A percentile compares a stretch with the other conserved stretches of the same genome.
Conservation (phyloP, 1,140 invertebrate genomes). For the Megalonaias nervosa region DNA sequence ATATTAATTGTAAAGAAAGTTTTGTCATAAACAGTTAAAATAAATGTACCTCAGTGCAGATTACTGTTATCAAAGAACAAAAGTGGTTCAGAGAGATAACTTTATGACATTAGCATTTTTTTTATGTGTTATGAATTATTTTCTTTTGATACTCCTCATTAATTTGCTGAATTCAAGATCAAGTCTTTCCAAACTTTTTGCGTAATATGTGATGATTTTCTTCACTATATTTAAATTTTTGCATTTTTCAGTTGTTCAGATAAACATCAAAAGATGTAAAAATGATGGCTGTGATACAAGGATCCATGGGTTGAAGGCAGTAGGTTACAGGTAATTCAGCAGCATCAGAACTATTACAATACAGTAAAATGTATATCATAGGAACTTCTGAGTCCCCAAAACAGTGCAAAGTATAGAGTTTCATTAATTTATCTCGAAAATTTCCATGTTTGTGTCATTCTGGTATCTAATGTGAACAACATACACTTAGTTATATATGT, state of each 20-base stretch:
- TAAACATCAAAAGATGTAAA: slow-evolving; percentile 69
- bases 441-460: background rate
- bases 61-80: too few relatives aligned
- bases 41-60: too few relatives aligned
- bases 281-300: slow-evolving; percentile 71
- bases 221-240: slow-evolving; percentile 17
- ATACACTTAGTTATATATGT: too few relatives aligned
- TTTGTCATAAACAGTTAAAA: too few relatives aligned
- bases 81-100: too few relatives aligned
- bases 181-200: background rate
- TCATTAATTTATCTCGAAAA: background rate
- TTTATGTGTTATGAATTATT: too few relatives aligned
- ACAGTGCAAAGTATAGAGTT: background rate
- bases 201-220: background rate
- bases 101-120: too few relatives aligned
- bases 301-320: slow-evolving; percentile 63
- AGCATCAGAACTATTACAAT: background rate
- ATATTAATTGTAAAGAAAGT: too few relatives aligned
- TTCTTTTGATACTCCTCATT: too few relatives aligned
- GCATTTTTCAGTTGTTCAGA: slow-evolving; percentile 63
- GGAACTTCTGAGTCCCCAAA: background rate
- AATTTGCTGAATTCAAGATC: background rate
- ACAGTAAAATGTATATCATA: background rate
- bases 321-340: slow-evolving; percentile 64
- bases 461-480: background rate